Conservation (phyloP, 2,113 vertebrate species). For the Ellobius talpinus region DNA sequence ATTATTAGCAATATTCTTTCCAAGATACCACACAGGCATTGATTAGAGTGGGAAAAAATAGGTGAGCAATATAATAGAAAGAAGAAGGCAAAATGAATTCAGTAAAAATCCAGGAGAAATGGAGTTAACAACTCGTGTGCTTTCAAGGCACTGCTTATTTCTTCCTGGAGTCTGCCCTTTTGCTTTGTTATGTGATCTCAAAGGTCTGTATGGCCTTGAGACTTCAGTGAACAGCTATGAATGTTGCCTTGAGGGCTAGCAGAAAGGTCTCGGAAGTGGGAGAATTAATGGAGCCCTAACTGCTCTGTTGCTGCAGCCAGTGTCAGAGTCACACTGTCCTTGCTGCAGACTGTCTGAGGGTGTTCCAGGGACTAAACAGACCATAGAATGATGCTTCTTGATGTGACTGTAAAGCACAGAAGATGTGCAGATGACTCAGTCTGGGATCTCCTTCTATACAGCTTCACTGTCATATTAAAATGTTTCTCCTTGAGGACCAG, state of each 20-base stretch:
- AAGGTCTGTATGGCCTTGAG: background rate
- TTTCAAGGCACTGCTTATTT: conserved; percentile 11
- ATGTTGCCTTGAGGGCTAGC: background rate
- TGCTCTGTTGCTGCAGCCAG: background rate
- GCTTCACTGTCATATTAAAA: background rate
- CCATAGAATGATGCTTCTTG: background rate
- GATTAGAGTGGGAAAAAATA: background rate
- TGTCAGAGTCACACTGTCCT: background rate
- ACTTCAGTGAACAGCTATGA: background rate
- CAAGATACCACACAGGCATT: background rate
- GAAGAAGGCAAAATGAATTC: background rate
- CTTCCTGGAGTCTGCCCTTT: background rate
- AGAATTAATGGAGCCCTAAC: background rate
- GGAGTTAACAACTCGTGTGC: background rate
- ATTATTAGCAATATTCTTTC: conserved; percentile 36
- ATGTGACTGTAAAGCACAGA: background rate
- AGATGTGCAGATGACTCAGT: background rate
- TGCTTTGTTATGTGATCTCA: background rate
- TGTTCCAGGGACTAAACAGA: background rate
- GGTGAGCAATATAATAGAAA: background rate
- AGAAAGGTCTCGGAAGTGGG: background rate
- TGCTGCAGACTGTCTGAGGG: background rate
- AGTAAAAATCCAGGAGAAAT: background rate
- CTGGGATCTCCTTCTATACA: background rate
- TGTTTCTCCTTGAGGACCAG: background rate